These are phyloP conservation scores for Drosophila neonasuta DNA, from an alignment of 2,888 invertebrate species.

Conservation along the genomic window DNA sequence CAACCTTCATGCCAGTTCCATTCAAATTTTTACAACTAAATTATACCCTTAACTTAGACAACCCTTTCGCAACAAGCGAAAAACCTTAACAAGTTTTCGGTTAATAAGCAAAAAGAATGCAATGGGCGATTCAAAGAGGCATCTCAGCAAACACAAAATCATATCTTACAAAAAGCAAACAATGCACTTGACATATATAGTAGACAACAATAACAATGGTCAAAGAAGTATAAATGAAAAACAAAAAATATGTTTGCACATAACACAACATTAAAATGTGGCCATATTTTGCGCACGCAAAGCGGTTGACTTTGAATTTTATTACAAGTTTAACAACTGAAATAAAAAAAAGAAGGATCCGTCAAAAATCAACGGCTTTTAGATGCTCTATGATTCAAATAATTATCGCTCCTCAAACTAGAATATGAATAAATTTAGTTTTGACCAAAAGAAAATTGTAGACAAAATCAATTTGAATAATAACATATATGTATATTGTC, in stretches of 20 bases:
- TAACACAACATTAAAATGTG: slow-evolving; percentile 56
- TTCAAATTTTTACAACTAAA: slow-evolving; percentile 26
- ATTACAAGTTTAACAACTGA: slow-evolving; percentile 30
- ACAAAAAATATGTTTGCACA: slow-evolving; percentile 29
- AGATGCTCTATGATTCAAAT: slow-evolving; percentile 27
- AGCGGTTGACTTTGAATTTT: slow-evolving; percentile 71
- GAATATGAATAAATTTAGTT: no score
- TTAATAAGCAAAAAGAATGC: slow-evolving; percentile 31
- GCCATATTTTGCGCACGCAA: slow-evolving; percentile 59
- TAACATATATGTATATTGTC: no score
- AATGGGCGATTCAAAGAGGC: slow-evolving; percentile 27
- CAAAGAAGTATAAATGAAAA: slow-evolving; percentile 13
- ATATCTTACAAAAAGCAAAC: slow-evolving; percentile 21
- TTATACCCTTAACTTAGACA: slow-evolving; percentile 10
- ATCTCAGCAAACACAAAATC: slow-evolving; percentile 23
- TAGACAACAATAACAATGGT: slow-evolving; percentile 24
- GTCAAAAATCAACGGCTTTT: background rate
- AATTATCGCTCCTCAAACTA: no score
- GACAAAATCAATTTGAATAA: no score
- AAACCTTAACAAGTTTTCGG: slow-evolving; percentile 17
- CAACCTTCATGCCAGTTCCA: slow-evolving; percentile 33
- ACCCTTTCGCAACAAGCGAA: slow-evolving; percentile 8
- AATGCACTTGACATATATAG: slow-evolving; percentile 68
- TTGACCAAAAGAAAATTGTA: no score
- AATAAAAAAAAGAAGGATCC: slow-evolving; percentile 21